Conservation (phyloP, 1,140 invertebrate species). For the Aphidius gifuensis region DNA sequence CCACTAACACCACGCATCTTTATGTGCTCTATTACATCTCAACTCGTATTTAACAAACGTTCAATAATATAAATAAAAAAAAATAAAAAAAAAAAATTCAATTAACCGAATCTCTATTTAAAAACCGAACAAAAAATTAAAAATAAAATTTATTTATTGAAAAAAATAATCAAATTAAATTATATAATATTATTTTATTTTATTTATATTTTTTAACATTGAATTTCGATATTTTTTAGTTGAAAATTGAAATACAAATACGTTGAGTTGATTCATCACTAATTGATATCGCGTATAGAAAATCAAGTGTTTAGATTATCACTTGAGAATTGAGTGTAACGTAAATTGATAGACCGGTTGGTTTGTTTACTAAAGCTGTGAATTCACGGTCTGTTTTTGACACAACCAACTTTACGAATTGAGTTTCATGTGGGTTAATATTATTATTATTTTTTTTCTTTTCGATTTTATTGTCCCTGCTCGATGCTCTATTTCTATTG, state of each 20-base stretch:
- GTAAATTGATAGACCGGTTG: constrained; percentile 22
- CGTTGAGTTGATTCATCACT: constrained; percentile 25
- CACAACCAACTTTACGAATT: constrained; percentile 27
- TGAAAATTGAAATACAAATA: too few relatives aligned
- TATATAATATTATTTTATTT: too few relatives aligned
- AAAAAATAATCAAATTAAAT: too few relatives aligned
- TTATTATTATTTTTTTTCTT: constrained; percentile 7
- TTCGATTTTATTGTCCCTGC: neutral
- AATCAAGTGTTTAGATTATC: constrained; percentile 55
- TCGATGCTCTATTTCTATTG: neutral
- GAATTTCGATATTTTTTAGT: too few relatives aligned
- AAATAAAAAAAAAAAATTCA: too few relatives aligned
- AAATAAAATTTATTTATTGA: too few relatives aligned
- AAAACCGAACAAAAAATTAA: too few relatives aligned
- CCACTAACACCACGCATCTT: neutral
- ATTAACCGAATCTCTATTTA: too few relatives aligned
- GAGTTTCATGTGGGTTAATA: constrained; percentile 25
- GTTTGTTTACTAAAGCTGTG: constrained; percentile 49
- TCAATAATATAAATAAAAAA: too few relatives aligned
- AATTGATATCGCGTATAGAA: constrained; percentile 50
- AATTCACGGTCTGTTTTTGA: constrained; percentile 45
- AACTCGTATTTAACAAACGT: neutral
- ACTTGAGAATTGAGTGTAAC: constrained; percentile 19
- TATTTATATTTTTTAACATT: too few relatives aligned
- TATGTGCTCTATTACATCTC: neutral